Evolutionary conservation across 2,797 vertebrate genomes (phyloP).

Genomic region (Notamacropus eugenii): DNA sequence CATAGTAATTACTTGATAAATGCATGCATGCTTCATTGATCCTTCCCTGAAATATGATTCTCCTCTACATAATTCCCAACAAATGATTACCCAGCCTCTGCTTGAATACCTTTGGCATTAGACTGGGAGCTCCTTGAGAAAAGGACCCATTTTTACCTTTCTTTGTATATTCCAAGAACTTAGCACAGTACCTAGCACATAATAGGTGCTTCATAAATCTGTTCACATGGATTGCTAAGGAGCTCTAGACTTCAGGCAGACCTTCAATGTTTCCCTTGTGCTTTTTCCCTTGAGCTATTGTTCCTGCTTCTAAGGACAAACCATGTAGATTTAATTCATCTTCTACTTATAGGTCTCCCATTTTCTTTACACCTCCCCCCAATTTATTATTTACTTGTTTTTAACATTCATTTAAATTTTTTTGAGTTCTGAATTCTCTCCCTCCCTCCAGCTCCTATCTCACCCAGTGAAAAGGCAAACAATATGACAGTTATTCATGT

Average conservation of each 20-base stretch:
- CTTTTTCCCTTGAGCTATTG: no score
- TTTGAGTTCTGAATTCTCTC: not conserved
- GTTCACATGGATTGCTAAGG: no score
- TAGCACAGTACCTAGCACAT: no score
- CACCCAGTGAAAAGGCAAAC: not conserved
- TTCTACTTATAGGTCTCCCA: not conserved
- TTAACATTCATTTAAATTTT: not conserved
- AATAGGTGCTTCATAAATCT: no score
- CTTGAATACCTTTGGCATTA: not conserved
- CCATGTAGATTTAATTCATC: not conserved
- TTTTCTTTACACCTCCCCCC: no score
- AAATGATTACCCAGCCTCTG: not conserved
- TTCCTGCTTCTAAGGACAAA: not conserved
- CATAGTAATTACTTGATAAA: not conserved
- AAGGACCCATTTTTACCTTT: no score
- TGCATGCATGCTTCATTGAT: not conserved
- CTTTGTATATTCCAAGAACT: no score
- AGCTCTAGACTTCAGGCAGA: not conserved
- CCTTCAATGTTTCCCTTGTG: not conserved
- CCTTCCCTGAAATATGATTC: not conserved
- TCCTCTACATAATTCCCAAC: no score
- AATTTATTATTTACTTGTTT: not conserved
- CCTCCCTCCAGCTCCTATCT: not conserved
- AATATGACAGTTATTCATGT: not conserved
- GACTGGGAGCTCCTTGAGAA: no score